A percentile compares a stretch with the other conserved stretches of the same genome.
Conservation (phyloP, 2,113 vertebrate genomes). For the Gobius niger region DNA sequence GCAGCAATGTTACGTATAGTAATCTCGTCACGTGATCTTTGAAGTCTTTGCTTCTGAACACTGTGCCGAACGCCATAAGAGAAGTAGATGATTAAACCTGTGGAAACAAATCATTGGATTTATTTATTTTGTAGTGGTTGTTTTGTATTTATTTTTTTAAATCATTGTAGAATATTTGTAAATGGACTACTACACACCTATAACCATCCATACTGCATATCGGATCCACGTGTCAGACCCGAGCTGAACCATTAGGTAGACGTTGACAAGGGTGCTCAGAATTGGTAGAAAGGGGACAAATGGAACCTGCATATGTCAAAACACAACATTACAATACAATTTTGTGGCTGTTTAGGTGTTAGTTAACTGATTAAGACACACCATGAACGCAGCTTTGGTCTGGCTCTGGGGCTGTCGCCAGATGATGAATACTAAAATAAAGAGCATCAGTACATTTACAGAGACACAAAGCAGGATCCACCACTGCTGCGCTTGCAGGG, state of each 20-base stretch:
- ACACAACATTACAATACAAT: background rate
- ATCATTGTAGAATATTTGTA: background rate
- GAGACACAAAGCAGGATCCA: conserved; percentile 75
- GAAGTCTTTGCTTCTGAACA: conserved; percentile 63
- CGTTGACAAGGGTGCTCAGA: conserved; percentile 79
- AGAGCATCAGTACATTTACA: conserved; percentile 59
- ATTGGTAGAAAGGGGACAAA: conserved; percentile 81
- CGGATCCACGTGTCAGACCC: conserved; percentile 79
- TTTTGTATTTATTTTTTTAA: background rate
- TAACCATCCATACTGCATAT: conserved; percentile 82
- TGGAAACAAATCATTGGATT: background rate
- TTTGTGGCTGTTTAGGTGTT: background rate
- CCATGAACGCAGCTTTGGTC: conserved; percentile 80
- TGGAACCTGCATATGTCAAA: conserved; percentile 75
- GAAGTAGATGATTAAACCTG: conserved; percentile 86
- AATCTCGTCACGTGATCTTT: conserved; percentile 25
- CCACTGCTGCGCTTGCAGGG: conserved; percentile 52
- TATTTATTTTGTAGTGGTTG: background rate
- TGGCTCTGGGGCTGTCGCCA: conserved; percentile 83
- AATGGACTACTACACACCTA: conserved; percentile 67
- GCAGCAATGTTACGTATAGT: conserved; percentile 30
- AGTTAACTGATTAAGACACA: conserved; percentile 40
- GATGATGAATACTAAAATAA: conserved; percentile 68
- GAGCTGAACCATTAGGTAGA: conserved; percentile 80
- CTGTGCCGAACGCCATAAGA: conserved; percentile 82